Evolutionary conservation across 2,888 invertebrate genomes (phyloP), one percentile per base, ranked within the genome.

Genomic region (Drosophila helvetica): DNA sequence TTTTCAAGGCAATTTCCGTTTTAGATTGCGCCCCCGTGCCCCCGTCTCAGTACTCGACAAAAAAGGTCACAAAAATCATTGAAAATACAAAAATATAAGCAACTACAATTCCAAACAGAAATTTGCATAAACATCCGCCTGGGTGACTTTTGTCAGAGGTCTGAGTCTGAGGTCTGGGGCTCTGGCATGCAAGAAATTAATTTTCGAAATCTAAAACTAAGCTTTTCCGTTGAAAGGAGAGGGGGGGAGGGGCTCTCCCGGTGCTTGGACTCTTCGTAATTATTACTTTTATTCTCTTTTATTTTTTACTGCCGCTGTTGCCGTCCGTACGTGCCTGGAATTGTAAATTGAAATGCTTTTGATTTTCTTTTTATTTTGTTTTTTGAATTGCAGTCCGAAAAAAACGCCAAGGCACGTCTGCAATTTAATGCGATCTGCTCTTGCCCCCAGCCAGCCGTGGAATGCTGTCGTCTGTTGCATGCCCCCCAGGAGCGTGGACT

Each of bases 321-420:
- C 70, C 64, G 38, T 52, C 48, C 48, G 79, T 79, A 80, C 80
- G 85, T 80, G 80, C 79, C 82, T 71, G 67, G 79, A 74, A 85
- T 85, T 85, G 59, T 25, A 65, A 81, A 79, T 76, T 57, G 30
- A 63, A 63, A 43, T 45, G 51, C 60, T 72, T 59, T 66, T 45
- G 59, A 51, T 58, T 52, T 43, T 60, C 53, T 43, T 50, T 46
- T n/a, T 42, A 47, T 78, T 83, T 63, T 22, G 22, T 0, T 43
- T 65, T 78, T 84, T 56, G 52, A 77, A 76, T 71, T 80, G 63
- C 72, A 69, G 60, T 56, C 47, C 38, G 46, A 51, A 60, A 63
- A 63, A 47, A 70, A 67, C 48, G 74, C 65, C 38, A 60, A 30
- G 72, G 59, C 85, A 82, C 85, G 85, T 82, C 70, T 82, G 72